Base-by-base conservation (phyloP, 2,797 vertebrate species). In the Adelosebastes latens region DNA sequence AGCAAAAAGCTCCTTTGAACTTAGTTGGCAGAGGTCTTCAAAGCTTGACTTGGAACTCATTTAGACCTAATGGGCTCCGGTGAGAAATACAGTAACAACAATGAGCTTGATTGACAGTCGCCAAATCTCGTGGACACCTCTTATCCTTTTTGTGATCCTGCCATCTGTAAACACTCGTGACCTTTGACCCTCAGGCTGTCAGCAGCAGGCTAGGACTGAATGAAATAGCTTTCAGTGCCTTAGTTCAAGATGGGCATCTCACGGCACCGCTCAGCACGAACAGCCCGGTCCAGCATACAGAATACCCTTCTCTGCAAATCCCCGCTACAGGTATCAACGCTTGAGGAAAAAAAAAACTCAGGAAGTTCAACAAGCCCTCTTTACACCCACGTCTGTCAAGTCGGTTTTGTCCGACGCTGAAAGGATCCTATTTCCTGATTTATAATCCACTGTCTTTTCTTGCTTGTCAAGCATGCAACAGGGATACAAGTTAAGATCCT, bases 91-190 rank as follows among this genome's bases (percentile, higher is more conserved):
- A 55, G 22, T 22, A 11, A 55, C 22, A 22, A 14, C 11, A 67
- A 55, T 20, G 16, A 70, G 72, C 58, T 61, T 65, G 61, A 79
- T 4, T 62, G 70, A 79, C 84, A 71, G 31, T 42, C 12, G 64
- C 46, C 77, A 78, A 67, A 70, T 82, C 68, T 71, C 1, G 18
- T 62, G 1, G 3, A 60, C 42, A n/a, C 31, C 53, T 67, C 46
- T 79, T 69, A 82, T 72, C 72, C 66, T 18, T 32, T 9, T 29
- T 67, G 42, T 75, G 20, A 77, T 82, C 75, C 79, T 61, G 36
- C 81, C 73, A 80, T 71, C 81, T 86, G 77, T 77, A 83, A 85
- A 84, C 58, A 83, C 79, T n/a, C 8, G 7, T 80, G 79, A 85
- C 71, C 75, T 77, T 2, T 83, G 81, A 87, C 70, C 72, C 25